Evolutionary conservation across 2,888 invertebrate species (phyloP).

Genomic region (Heliconius cydno): DNA sequence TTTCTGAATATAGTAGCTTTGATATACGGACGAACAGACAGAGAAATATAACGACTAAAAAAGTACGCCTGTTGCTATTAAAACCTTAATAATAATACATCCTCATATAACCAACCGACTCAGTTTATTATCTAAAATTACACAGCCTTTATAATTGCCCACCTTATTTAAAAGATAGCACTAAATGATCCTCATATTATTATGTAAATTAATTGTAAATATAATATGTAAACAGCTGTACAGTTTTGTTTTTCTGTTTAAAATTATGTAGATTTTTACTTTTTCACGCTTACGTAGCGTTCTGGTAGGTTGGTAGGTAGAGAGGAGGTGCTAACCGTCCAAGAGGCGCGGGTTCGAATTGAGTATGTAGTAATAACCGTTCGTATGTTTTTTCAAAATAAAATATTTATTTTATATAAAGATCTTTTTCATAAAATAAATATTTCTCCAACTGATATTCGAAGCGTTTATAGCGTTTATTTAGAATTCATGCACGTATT

Average conservation of each 20-base stretch:
- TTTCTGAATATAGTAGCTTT: no score
- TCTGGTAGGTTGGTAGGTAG: no score
- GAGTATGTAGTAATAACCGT: no score
- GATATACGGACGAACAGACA: no score
- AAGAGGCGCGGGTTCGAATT: background rate
- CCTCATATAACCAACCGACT: no score
- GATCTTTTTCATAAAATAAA: background rate
- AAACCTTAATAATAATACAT: background rate
- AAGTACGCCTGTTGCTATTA: background rate
- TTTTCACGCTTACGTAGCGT: no score
- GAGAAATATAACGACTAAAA: background rate
- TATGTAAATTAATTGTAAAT: slow-evolving; percentile 1
- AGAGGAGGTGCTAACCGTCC: background rate
- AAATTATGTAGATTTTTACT: no score
- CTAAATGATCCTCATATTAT: background rate
- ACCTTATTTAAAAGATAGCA: slow-evolving; percentile 7
- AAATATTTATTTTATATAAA: no score
- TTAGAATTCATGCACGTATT: background rate
- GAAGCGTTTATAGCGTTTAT: background rate
- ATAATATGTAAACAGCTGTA: background rate
- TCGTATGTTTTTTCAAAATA: no score
- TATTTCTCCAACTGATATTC: background rate
- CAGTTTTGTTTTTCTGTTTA: background rate
- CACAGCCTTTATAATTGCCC: slow-evolving; percentile 14
- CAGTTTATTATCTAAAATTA: slow-evolving; percentile 14